Evolutionary conservation across 2,113 vertebrate species (phyloP).

Genomic region (Mustelus asterias): DNA sequence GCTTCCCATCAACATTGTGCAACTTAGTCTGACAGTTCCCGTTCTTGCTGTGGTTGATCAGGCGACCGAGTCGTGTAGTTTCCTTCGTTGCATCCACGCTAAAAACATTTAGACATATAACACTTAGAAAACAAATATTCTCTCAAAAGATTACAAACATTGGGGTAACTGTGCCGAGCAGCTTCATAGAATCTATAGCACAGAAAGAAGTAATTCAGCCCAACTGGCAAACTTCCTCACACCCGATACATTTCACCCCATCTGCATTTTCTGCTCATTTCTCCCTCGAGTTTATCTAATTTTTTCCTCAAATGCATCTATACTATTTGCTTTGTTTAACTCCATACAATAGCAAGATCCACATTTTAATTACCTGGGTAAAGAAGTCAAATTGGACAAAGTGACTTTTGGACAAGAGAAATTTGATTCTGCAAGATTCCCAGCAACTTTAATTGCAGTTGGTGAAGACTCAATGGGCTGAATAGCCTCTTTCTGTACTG

Average conservation of each 20-base stretch:
- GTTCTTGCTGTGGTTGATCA: slow-evolving; percentile 90
- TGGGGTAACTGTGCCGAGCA: neutral
- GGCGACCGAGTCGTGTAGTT: slow-evolving; percentile 72
- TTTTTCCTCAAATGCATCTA: neutral
- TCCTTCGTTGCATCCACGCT: slow-evolving; percentile 90
- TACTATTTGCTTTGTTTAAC: neutral
- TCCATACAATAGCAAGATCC: neutral
- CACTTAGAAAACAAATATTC: neutral
- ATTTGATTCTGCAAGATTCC: neutral
- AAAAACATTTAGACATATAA: neutral
- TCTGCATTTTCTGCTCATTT: neutral
- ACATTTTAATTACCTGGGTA: neutral
- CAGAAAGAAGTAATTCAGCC: neutral
- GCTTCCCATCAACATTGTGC: slow-evolving; percentile 74
- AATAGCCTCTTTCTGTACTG: too few relatives aligned
- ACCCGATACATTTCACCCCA: neutral
- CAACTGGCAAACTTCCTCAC: neutral
- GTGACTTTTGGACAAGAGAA: too few relatives aligned
- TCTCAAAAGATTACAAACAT: neutral
- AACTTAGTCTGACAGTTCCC: slow-evolving; percentile 92
- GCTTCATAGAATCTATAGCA: neutral
- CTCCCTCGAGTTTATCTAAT: neutral
- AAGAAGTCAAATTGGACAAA: neutral
- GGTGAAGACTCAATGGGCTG: too few relatives aligned
- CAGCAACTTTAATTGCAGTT: neutral